Base-by-base conservation (phyloP, 2,797 vertebrate genomes). In the Chanos chanos region DNA sequence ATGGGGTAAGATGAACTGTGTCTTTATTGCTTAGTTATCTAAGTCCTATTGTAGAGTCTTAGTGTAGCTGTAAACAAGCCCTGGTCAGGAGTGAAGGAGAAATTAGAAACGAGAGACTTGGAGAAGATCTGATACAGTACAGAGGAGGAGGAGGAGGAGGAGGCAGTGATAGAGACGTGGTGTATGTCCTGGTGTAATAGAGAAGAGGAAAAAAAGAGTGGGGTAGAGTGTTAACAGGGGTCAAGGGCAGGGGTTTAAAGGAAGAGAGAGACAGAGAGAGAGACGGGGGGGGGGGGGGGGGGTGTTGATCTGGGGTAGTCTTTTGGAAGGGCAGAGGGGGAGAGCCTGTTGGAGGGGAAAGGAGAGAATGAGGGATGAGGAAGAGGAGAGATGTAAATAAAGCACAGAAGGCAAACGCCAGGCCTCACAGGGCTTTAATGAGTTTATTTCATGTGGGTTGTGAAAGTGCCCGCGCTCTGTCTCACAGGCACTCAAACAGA, bases 161-260 rank as follows among this genome's bases (percentile, higher is more conserved):
- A 44, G 3, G 12, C n/a, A n/a, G n/a, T n/a, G n/a, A n/a, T n/a
- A n/a, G n/a, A n/a, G n/a, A n/a, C n/a, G n/a, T n/a, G n/a, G 36
- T 56, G 12, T 40, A 9, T 15, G 34, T 25, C 1, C 0, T 27
- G 13, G 57, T 73, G 54, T 67, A 21, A 37, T 37, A 59, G 8
- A 1, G 41, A 40, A 21, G 27, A 15, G 53, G 39, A 57, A 22
- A 4, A 31, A 24, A 15, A 25, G 24, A 25, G 24, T 25, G 24
- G 25, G 24, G 25, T 24, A 25, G 27, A 28, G 4, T 28, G 27
- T 28, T 27, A 5, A 27, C 5, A 27, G 28, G 27, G 28, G 27
- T 28, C 2, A 28, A n/a, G n/a, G n/a, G 27, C 5, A 6, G 40
- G 28, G 27, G n/a, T n/a, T n/a, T n/a, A 7, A 27, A 28, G 5